Percentiles rank a stretch among this genome's conserved stretches.
Evolutionary conservation across 2,113 vertebrate genomes (phyloP).

Genomic region (Phainopepla nitens): DNA sequence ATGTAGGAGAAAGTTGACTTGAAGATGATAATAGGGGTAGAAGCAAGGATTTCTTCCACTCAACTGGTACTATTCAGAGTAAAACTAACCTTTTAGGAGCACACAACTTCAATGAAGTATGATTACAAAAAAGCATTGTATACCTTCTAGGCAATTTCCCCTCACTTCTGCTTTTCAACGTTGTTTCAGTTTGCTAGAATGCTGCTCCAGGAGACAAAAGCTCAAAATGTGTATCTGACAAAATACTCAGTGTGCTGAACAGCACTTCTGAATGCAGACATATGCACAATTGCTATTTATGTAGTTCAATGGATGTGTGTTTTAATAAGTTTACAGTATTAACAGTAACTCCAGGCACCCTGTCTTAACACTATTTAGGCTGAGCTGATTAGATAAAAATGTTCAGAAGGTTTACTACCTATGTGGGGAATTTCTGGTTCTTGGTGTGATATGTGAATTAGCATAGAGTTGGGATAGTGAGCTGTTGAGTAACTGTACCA

Average conservation of each 20-base stretch:
- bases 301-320: neutral
- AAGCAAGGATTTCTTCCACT: neutral
- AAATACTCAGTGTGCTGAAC: neutral
- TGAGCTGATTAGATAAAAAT: neutral
- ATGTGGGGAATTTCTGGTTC: neutral
- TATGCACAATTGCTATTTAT: neutral
- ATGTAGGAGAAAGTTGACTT: neutral
- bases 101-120: neutral
- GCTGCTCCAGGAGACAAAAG: neutral
- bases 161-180: accelerated
- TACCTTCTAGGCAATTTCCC: neutral
- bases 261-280: neutral
- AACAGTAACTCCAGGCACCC: neutral
- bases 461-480: neutral
- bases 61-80: neutral
- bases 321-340: neutral
- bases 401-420: neutral
- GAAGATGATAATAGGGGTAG: neutral
- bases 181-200: neutral
- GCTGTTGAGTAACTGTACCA: neutral
- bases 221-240: neutral
- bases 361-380: neutral
- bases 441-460: neutral
- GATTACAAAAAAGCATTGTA: neutral
- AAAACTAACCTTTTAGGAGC: neutral